Base-by-base conservation (phyloP, 2,113 vertebrate species). In the Lamprologus lemairii region DNA sequence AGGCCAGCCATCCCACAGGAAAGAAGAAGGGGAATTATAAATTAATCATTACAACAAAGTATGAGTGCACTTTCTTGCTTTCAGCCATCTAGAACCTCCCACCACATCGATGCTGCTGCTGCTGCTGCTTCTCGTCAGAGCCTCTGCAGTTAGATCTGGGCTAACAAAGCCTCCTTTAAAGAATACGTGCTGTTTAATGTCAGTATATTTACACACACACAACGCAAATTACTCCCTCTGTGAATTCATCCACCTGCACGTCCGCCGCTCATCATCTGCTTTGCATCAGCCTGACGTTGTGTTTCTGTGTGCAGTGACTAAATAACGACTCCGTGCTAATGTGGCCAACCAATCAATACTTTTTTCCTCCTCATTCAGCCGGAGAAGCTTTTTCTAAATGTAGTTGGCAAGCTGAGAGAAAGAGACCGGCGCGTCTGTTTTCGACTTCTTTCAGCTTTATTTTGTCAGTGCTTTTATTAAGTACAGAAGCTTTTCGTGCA, bases 41-140 rank as follows among this genome's bases (percentile, higher is more conserved):
- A 96, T 94, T 45, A 95, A 94, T 93, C 92, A 95, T 93, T 86
- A 90, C 58, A 83, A 89, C 88, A 89, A 92, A 94, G 87, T 82
- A 89, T 53, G 80, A 92, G 89, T 12, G 81, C 81, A 79, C 60
- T 87, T 85, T 88, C 85, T 88, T 90, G 87, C 91, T 93, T 89
- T 92, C 87, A 80, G 91, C 71, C 58, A 71, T 87, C 80, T 81
- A 83, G 78, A 93, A 19, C 78, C 83, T 87, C 81, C 90, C 75
- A 88, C 47, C 47, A n/a, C 81, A 55, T 54, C 47, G 6, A 5
- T 49, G 23, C 75, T 68, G 55, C 80, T 80, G 68, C 80, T 75
- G 26, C 80, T 79, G 63, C 84, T 57, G 87, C 60, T 87, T 85
- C 68, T 54, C 28, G 3, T 82, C 84, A 78, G 33, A 91, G 82